phyloP scores from a whole-genome alignment of 2,888 invertebrate genomes.

The Chalcis sispes region DNA sequence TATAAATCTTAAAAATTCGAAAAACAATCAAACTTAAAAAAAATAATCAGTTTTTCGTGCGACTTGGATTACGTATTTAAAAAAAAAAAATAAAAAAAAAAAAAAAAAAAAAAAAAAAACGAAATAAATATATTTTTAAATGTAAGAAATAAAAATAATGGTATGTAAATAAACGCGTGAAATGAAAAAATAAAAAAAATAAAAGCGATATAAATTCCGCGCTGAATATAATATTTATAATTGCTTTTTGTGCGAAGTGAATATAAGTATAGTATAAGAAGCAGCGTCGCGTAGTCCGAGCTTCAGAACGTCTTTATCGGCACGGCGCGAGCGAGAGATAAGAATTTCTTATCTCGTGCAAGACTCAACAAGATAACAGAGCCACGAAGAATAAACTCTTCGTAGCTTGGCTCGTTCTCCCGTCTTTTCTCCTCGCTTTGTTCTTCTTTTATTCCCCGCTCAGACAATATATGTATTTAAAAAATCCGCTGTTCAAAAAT shows the following conservation, averaged over 20 bases:
- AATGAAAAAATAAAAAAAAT: neutral
- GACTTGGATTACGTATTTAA: too few species aligned
- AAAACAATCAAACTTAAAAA: too few species aligned
- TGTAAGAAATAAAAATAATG: too few species aligned
- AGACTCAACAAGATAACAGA: slow-evolving; percentile 54
- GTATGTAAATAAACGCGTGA: neutral
- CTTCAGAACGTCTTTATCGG: slow-evolving; percentile 53
- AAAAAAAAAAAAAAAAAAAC: neutral
- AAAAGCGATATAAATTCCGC: neutral
- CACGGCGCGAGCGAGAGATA: slow-evolving; percentile 43
- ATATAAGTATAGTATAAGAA: too few species aligned
- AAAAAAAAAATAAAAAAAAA: too few species aligned
- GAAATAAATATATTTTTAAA: neutral
- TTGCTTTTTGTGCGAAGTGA: slow-evolving; percentile 14
- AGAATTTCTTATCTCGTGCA: slow-evolving; percentile 45
- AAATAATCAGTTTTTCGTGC: too few species aligned
- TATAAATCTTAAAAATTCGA: too few species aligned
- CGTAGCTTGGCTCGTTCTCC: neutral
- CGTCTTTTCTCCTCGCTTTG: neutral
- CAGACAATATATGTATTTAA: too few species aligned
- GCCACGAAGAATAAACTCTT: slow-evolving; percentile 11
- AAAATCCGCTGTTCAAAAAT: too few species aligned
- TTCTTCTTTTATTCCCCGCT: neutral
- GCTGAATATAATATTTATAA: slow-evolving; percentile 8
- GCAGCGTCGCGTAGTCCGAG: slow-evolving; percentile 23